Evolutionary conservation across 2,797 vertebrate species (phyloP).

Genomic region (Amblyraja radiata): DNA sequence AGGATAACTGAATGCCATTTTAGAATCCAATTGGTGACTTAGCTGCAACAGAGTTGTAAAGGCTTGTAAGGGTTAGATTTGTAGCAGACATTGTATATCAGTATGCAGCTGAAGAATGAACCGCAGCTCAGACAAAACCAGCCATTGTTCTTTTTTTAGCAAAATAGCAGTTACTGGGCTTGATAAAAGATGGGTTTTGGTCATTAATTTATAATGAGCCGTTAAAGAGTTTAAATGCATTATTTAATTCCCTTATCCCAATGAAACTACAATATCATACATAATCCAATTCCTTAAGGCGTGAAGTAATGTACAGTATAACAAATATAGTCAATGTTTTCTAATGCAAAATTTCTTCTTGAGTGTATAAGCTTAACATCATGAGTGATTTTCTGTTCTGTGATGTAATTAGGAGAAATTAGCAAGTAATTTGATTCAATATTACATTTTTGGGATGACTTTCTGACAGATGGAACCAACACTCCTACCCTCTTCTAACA

Average conservation of each 20-base stretch:
- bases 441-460: neutral
- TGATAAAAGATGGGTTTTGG: neutral
- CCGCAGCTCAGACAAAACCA: too few species aligned
- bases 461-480: neutral
- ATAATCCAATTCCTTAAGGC: neutral
- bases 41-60: neutral
- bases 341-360: neutral
- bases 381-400: neutral
- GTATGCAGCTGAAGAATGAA: too few species aligned
- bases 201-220: slow-evolving; percentile 26
- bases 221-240: neutral
- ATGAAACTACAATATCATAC: neutral
- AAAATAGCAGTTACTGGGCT: neutral
- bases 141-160: neutral
- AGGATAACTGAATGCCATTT: neutral
- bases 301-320: neutral
- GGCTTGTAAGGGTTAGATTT: neutral
- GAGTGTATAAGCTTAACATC: neutral
- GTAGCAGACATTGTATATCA: neutral
- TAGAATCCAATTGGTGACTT: neutral
- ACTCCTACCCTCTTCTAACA: neutral
- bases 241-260: neutral
- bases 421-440: neutral
- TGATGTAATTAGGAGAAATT: neutral
- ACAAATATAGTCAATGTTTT: neutral